Conservation (phyloP, 2,113 vertebrate genomes). For the Rafetus swinhoei region DNA sequence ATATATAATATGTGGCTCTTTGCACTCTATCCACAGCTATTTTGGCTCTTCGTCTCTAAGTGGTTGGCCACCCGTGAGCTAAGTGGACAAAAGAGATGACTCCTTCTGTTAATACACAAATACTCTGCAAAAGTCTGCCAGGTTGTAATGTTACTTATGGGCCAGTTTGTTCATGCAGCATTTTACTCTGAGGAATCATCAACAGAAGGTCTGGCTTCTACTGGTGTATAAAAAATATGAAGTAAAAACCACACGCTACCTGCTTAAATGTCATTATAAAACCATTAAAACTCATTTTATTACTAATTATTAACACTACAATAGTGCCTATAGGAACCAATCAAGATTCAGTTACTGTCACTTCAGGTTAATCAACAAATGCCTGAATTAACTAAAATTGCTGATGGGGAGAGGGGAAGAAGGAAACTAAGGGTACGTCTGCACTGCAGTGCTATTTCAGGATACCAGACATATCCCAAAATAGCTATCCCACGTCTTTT, state of each 20-base stretch:
- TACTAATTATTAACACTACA: background rate
- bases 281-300: background rate
- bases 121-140: slow-evolving; percentile 33
- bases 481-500: too few relatives aligned
- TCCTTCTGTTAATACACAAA: background rate
- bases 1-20: too few relatives aligned
- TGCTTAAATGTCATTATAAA: background rate
- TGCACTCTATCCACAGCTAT: too few relatives aligned
- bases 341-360: slow-evolving; percentile 6
- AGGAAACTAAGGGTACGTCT: background rate
- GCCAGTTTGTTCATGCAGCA: slow-evolving; percentile 48
- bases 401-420: background rate
- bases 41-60: too few relatives aligned
- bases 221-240: slow-evolving; percentile 42
- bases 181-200: slow-evolving; percentile 48
- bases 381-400: slow-evolving; percentile 3
- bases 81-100: slow-evolving; percentile 28
- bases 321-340: background rate
- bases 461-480: too few relatives aligned
- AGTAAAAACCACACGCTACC: slow-evolving; percentile 21
- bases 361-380: slow-evolving; percentile 4
- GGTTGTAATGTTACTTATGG: background rate
- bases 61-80: background rate
- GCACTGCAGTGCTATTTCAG: too few relatives aligned
- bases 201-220: slow-evolving; percentile 23